Evolutionary conservation across 2,113 vertebrate species (phyloP).

Genomic region (Bagarius yarrelli): DNA sequence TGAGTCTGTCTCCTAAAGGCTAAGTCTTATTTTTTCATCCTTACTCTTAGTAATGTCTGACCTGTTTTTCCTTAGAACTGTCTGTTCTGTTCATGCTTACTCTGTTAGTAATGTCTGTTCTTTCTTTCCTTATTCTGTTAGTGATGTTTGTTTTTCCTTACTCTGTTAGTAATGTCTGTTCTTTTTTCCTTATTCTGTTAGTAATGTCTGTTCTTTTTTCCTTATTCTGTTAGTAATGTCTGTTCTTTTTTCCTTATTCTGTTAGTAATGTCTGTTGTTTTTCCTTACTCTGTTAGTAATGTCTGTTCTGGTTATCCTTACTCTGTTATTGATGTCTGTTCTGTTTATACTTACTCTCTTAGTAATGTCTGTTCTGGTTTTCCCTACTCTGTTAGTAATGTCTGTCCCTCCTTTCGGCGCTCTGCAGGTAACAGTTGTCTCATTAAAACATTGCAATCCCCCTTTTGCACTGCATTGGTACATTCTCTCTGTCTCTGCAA

Average conservation of each 20-base stretch:
- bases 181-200: conserved; percentile 21
- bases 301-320: background rate
- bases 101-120: conserved; percentile 39
- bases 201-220: conserved; percentile 1
- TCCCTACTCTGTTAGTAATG: background rate
- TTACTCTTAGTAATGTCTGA: background rate
- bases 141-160: background rate
- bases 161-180: too few species aligned
- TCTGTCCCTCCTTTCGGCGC: background rate
- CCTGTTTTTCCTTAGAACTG: background rate
- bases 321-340: background rate
- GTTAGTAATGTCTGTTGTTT: background rate
- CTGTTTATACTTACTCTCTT: background rate
- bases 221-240: conserved; percentile 39
- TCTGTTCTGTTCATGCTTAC: too few species aligned
- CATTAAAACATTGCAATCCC: conserved; percentile 53
- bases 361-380: conserved; percentile 49
- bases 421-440: background rate
- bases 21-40: background rate
- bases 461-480: conserved; percentile 13
- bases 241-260: conserved; percentile 20
- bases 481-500: conserved; percentile 49
- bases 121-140: conserved; percentile 32
- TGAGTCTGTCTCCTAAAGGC: background rate
- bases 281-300: conserved; percentile 40